Base-by-base conservation (phyloP, 1,140 invertebrate genomes). In the Matsumurasca onukii region DNA sequence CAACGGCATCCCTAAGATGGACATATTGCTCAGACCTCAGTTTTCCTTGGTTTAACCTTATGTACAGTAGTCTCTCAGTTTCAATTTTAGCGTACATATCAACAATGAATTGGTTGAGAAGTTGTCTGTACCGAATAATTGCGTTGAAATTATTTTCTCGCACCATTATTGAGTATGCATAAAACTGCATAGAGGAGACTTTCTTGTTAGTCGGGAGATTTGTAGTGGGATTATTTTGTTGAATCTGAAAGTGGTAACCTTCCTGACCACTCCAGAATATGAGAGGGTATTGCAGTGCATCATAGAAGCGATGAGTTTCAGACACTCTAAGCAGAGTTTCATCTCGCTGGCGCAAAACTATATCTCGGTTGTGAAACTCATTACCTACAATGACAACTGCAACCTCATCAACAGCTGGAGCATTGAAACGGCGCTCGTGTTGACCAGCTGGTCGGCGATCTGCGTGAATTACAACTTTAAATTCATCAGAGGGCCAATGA, bases 31-130 rank as follows among this genome's bases (percentile, higher is more conserved):
- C 73, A 13, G 57, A n/a, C 55, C 71, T 51, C 30, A 75, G 65
- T 52, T 72, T 72, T 66, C 72, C 31, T 74, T 77, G 74, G 72
- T 77, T 75, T 1, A 70, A 59, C 63, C 76, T 29, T 22, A 81
- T 78, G 68, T 72, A 83, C 20, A 73, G 69, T 15, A 80, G 71
- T 57, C 80, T 69, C 73, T 81, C 78, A 59, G 69, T 79, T 76
- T 83, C 80, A 63, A 83, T 75, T 72, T 79, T 80, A 1, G 73
- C 78, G 75, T 76, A 81, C 76, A 78, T 80, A 72, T 77, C 80
- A 49, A 82, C 80, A 45, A 76, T 65, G 72, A 73, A 81, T 72
- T 82, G 77, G 68, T 79, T 76, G 72, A 76, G 74, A 49, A 77
- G 73, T 9, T 70, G 69, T 66, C 34, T 71, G 66, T 66, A 76